These are phyloP conservation scores for Drosophila monieri DNA, from an alignment of 2,888 invertebrate genomes.

Conservation along the genomic window DNA sequence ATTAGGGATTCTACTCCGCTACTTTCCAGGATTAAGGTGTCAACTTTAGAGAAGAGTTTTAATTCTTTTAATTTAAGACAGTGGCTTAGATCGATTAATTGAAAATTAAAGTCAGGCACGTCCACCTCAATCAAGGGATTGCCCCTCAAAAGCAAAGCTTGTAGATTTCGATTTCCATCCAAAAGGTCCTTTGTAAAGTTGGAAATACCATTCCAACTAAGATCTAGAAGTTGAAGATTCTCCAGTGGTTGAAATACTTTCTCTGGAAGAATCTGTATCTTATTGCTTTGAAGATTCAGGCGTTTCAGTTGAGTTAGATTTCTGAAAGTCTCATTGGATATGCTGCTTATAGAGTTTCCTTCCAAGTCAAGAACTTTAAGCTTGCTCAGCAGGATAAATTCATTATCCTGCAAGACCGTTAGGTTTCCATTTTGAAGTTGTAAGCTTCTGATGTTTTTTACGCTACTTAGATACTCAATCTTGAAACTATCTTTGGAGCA, in stretches of 20 bases:
- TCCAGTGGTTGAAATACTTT: constrained; percentile 59
- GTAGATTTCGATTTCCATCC: constrained; percentile 56
- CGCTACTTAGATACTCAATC: not conserved
- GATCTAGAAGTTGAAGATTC: constrained; percentile 72
- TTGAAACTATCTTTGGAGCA: not conserved
- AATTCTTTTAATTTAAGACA: constrained; percentile 47
- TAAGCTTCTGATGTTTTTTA: not conserved
- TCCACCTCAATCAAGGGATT: constrained; percentile 66
- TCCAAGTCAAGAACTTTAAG: constrained; percentile 71
- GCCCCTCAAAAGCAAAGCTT: constrained; percentile 72
- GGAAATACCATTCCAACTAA: constrained; percentile 73
- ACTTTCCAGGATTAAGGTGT: constrained; percentile 62
- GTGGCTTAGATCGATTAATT: constrained; percentile 73
- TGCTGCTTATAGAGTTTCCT: constrained; percentile 67
- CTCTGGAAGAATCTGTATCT: constrained; percentile 52
- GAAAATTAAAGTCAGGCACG: constrained; percentile 53
- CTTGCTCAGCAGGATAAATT: constrained; percentile 53
- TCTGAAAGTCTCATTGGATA: constrained; percentile 68
- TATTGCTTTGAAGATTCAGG: constrained; percentile 74
- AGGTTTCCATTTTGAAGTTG: constrained; percentile 43
- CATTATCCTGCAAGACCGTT: constrained; percentile 55
- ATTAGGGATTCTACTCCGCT: constrained; percentile 61
- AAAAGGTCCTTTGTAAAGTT: constrained; percentile 61
- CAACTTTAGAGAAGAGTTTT: constrained; percentile 65
- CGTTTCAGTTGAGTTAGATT: constrained; percentile 58